Evolutionary conservation across 2,888 invertebrate genomes (phyloP), one percentile per base, ranked within the genome.

Genomic region (Leucophora obtusa): DNA sequence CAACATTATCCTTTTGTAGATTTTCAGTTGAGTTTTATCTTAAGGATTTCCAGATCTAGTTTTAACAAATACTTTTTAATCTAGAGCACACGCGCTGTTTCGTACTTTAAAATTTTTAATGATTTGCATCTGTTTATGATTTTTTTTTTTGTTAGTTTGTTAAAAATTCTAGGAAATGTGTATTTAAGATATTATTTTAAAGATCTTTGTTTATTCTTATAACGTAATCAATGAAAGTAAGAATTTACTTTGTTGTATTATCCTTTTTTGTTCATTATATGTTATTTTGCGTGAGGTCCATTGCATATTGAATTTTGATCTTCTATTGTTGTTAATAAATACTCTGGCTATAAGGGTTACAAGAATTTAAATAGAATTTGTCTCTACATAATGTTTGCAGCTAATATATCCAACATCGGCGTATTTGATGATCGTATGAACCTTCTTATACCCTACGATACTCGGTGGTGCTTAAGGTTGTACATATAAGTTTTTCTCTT

Each of bases 1-100:
- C 73, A 62, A 5, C 10, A 54, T 65, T 70, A 47, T 62, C 24
- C 56, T 78, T 50, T 66, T 43, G 50, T 6, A 51, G 8, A 43
- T 68, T 33, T 72, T 15, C 28, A 28, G 66, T 68, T 70, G 47
- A 7, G 33, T n/a, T 38, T 43, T 14, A 11, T 35, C 17, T 28
- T 7, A 15, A 43, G 43, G 47, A 51, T 15, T 38, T 15, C 21
- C 28, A 66, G 73, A 60, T 72, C 60, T 70, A 74, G 73, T 81
- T 77, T 81, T 66, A 81, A 73, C 80, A 77, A 81, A 81, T 81
- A 65, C 69, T 81, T 70, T 81, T 50, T 81, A 81, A 81, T 77
- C 73, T 81, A 51, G 81, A 81, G 81, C 81, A 74, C 77, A 77
- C 81, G 81, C 77, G 81, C 66, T 77, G 43, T 69, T 70, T 62